Conservation (phyloP, 2,888 invertebrate genomes). For the Ephialtes manifestator region DNA sequence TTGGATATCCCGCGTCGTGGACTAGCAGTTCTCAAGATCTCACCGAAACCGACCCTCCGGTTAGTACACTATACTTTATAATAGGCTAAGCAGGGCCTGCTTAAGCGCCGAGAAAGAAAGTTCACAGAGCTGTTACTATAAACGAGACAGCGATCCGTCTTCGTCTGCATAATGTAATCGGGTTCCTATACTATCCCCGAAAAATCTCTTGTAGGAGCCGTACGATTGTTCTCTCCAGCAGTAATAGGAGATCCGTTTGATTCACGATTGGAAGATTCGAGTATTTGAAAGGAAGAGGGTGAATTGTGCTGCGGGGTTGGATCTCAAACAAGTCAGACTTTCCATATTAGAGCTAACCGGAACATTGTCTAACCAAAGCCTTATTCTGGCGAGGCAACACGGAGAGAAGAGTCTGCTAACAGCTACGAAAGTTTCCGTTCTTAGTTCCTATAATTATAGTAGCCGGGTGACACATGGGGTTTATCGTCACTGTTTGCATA, state of each 20-base stretch:
- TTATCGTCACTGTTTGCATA: no score
- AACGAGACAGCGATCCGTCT: slow-evolving; percentile 59
- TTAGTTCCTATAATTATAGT: no score
- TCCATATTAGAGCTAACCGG: no score
- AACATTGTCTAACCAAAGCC: no score
- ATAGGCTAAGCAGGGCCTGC: slow-evolving; percentile 1
- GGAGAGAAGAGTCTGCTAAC: no score
- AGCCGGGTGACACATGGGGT: no score
- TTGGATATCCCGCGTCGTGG: slow-evolving; percentile 14
- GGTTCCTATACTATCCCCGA: not conserved
- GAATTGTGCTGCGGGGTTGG: no score
- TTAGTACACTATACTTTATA: slow-evolving; percentile 17
- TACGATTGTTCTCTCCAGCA: slow-evolving; percentile 20
- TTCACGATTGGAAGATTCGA: slow-evolving; percentile 37
- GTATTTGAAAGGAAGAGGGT: not conserved
- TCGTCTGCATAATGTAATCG: slow-evolving; percentile 48
- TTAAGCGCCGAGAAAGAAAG: slow-evolving; percentile 41
- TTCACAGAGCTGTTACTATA: slow-evolving; percentile 42
- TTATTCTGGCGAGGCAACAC: no score
- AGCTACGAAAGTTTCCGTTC: no score
- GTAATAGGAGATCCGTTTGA: slow-evolving; percentile 33
- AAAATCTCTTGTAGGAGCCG: not conserved
- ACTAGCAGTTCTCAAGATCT: slow-evolving; percentile 13
- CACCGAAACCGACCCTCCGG: slow-evolving; percentile 12
- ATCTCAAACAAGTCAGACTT: no score